phyloP scores from a whole-genome alignment of 1,140 invertebrate species.

The Tetramorium alpestre region DNA sequence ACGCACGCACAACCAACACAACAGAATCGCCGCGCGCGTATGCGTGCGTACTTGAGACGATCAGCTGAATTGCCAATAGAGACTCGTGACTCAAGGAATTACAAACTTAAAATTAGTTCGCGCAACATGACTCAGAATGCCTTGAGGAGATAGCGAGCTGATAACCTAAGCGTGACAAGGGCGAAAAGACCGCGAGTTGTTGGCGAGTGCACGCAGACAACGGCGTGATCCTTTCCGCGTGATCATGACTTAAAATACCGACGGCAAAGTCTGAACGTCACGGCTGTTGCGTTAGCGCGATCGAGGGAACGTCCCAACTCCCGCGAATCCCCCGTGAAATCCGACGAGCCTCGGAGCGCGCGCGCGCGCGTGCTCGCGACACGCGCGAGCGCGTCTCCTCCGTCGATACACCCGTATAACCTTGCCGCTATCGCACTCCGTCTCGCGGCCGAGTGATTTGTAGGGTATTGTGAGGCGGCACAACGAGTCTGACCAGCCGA shows the following conservation, averaged over 20 bases:
- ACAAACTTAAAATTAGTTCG: neutral
- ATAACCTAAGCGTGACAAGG: slow-evolving; percentile 5
- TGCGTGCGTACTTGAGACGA: neutral
- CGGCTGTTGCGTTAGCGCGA: neutral
- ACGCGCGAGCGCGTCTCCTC: neutral
- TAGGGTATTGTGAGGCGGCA: neutral
- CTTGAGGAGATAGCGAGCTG: slow-evolving; percentile 8
- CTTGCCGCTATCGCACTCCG: neutral
- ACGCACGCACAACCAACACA: neutral
- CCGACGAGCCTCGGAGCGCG: neutral
- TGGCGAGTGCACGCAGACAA: neutral
- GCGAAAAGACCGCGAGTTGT: neutral
- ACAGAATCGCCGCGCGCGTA: neutral
- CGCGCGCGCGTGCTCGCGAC: no score
- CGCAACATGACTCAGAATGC: slow-evolving; percentile 9
- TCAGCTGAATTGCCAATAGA: neutral
- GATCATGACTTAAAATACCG: slow-evolving; percentile 31
- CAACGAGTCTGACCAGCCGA: neutral
- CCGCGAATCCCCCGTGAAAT: neutral
- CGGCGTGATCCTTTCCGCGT: neutral
- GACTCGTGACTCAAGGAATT: neutral
- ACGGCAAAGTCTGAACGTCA: neutral
- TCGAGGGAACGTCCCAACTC: neutral
- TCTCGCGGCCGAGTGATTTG: neutral
- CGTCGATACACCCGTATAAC: neutral